Evolutionary conservation across 2,888 invertebrate species (phyloP).

Genomic region (Erebia ligea): DNA sequence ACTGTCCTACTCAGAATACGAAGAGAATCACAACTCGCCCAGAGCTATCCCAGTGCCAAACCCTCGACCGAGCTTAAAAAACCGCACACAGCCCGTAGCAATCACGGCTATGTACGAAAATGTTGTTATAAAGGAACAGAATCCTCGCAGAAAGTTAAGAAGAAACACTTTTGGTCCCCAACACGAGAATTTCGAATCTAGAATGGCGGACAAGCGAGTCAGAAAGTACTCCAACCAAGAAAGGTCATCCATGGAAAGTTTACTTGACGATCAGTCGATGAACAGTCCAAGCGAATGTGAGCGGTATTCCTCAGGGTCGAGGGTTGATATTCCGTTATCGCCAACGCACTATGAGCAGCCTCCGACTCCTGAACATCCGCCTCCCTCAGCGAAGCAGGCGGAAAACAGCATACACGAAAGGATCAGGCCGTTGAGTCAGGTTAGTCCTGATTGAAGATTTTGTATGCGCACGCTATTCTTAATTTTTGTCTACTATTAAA

Average conservation of each 20-base stretch:
- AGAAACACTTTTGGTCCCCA: constrained; percentile 83
- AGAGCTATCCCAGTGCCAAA: constrained; percentile 72
- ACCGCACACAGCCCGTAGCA: constrained; percentile 86
- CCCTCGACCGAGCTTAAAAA: constrained; percentile 74
- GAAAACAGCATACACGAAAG: constrained; percentile 94
- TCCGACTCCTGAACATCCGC: constrained; percentile 97
- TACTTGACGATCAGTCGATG: constrained; percentile 83
- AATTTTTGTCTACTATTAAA: constrained; percentile 4
- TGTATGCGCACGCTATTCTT: constrained; percentile 16
- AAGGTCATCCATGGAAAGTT: constrained; percentile 83
- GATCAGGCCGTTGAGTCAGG: constrained; percentile 95
- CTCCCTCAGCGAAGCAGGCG: constrained; percentile 94
- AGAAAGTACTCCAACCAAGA: constrained; percentile 80
- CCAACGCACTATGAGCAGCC: constrained; percentile 96
- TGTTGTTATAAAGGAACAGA: constrained; percentile 87
- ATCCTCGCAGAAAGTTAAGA: constrained; percentile 87
- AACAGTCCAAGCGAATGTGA: constrained; percentile 79
- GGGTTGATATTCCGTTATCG: constrained; percentile 87
- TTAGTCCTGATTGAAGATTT: constrained; percentile 79
- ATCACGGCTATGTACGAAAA: constrained; percentile 90
- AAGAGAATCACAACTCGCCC: constrained; percentile 72
- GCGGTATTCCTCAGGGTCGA: constrained; percentile 67
- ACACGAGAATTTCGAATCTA: constrained; percentile 85
- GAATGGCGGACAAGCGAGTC: constrained; percentile 64
- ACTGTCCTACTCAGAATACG: constrained; percentile 81